These are phyloP conservation scores for Bombus superbus DNA, from an alignment of 1,140 invertebrate species.

Conservation along the genomic window DNA sequence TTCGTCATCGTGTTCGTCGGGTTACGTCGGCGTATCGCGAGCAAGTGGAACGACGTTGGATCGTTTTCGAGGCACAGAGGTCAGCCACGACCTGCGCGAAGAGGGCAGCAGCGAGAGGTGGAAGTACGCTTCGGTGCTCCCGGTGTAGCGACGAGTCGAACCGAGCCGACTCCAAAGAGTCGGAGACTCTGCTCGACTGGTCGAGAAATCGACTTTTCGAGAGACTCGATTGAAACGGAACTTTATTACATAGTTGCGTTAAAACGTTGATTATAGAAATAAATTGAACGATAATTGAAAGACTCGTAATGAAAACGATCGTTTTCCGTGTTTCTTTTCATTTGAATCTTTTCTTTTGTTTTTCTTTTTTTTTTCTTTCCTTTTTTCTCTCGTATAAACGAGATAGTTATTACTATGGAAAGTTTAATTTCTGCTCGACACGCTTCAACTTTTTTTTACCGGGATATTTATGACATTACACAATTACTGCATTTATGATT, in stretches of 20 bases:
- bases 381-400: too few relatives aligned
- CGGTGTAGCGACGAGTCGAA: constrained; percentile 66
- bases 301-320: too few relatives aligned
- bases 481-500: too few relatives aligned
- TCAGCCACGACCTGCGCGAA: constrained; percentile 69
- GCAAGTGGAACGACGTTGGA: constrained; percentile 68
- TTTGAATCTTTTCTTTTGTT: too few relatives aligned
- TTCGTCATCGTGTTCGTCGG: constrained; percentile 54
- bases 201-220: not conserved
- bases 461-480: too few relatives aligned
- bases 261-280: too few relatives aligned
- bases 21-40: constrained; percentile 60
- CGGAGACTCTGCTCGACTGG: not conserved
- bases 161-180: constrained; percentile 51
- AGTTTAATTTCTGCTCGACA: too few relatives aligned
- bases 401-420: too few relatives aligned
- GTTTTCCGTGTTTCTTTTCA: too few relatives aligned
- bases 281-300: too few relatives aligned
- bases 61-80: constrained; percentile 74
- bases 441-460: too few relatives aligned
- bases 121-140: constrained; percentile 82
- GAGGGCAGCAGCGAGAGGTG: constrained; percentile 78
- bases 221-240: not conserved
- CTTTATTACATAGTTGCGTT: not conserved
- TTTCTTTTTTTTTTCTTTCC: too few relatives aligned